A percentile compares a stretch with the other conserved stretches of the same genome.
Conservation (phyloP, 2,113 vertebrate genomes). For the Bubo blakistoni region DNA sequence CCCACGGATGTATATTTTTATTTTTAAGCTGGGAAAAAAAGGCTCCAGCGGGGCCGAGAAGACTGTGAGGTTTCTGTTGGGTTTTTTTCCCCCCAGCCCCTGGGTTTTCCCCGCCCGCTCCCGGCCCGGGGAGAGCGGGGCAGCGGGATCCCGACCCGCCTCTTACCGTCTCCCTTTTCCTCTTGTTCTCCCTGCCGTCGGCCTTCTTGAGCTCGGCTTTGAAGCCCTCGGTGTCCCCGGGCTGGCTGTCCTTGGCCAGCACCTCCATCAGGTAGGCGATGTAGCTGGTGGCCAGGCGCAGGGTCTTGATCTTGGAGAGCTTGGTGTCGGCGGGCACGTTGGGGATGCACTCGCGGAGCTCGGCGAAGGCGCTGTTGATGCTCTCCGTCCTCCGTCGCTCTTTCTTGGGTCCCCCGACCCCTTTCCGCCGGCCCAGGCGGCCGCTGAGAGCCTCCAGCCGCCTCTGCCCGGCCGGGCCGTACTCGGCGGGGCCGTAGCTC, state of each 20-base stretch:
- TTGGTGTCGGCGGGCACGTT: conserved; percentile 98
- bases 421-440: conserved; percentile 80
- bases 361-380: conserved; percentile 98
- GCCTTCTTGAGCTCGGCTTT: conserved; percentile 93
- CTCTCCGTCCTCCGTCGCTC: conserved; percentile 93
- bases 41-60: neutral
- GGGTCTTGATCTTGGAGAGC: conserved; percentile 96
- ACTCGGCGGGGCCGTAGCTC: conserved; percentile 59
- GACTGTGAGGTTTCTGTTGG: no score
- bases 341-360: conserved; percentile 95
- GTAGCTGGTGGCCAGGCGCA: conserved; percentile 96
- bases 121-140: neutral
- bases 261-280: conserved; percentile 99
- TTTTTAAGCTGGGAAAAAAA: neutral
- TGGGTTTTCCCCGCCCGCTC: neutral
- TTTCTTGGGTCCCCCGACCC: conserved; percentile 83
- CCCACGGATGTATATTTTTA: no score
- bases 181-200: conserved; percentile 85
- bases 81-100: accelerated
- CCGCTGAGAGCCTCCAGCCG: conserved; percentile 81
- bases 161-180: conserved; percentile 90
- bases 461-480: conserved; percentile 67
- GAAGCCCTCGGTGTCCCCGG: conserved; percentile 88
- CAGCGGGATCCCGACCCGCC: neutral
- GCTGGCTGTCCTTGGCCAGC: conserved; percentile 86